These are phyloP conservation scores for Baronia brevicornis DNA, from an alignment of 2,888 invertebrate genomes.

Conservation along the genomic window DNA sequence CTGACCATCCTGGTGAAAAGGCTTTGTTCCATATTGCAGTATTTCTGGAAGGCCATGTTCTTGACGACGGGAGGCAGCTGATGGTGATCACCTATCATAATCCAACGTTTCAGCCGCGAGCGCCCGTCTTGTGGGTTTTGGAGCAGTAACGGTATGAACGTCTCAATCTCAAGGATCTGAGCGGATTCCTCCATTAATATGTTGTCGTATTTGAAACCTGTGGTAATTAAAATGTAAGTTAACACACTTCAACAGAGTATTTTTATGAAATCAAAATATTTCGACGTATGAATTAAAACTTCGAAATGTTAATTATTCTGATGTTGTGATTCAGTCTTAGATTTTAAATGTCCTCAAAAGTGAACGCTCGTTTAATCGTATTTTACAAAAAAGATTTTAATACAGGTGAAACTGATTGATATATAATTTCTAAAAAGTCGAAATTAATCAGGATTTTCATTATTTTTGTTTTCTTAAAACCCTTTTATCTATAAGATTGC, in stretches of 20 bases:
- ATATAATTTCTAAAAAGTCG: no score
- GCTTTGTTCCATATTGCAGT: slow-evolving; percentile 99
- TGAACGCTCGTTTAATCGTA: no score
- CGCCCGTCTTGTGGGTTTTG: slow-evolving; percentile 98
- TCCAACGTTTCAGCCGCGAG: slow-evolving; percentile 98
- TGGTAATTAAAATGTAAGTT: slow-evolving; percentile 1
- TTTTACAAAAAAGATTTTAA: no score
- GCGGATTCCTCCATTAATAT: slow-evolving; percentile 99
- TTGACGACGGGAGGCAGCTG: slow-evolving; percentile 99
- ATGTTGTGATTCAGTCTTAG: no score
- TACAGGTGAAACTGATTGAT: no score
- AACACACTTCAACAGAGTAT: background rate
- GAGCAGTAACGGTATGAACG: slow-evolving; percentile 97
- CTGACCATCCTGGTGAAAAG: slow-evolving; percentile 97
- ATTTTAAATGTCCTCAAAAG: no score
- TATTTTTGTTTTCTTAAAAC: no score
- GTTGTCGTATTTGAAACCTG: slow-evolving; percentile 97
- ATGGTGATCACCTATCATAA: slow-evolving; percentile 99
- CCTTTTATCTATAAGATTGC: no score
- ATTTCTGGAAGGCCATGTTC: slow-evolving; percentile 99
- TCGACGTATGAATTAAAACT: no score
- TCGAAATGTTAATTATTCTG: no score
- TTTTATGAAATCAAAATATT: no score
- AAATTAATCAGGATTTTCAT: no score
- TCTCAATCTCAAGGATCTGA: slow-evolving; percentile 99